A percentile compares a stretch with the other conserved stretches of the same genome.
Evolutionary conservation across 2,797 vertebrate species (phyloP).

Genomic region (Helarctos malayanus): DNA sequence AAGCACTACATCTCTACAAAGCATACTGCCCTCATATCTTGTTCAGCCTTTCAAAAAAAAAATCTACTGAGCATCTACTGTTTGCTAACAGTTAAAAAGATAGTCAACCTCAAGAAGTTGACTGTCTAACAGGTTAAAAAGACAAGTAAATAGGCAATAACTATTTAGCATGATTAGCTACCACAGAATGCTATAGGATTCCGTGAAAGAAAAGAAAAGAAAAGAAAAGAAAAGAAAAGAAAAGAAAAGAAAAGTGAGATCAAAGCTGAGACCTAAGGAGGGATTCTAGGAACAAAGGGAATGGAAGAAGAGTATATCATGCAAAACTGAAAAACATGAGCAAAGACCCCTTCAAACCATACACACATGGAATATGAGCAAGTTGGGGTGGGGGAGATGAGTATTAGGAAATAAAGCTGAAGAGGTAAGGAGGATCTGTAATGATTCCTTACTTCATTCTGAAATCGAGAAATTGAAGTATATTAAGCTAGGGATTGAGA

Average conservation of each 20-base stretch:
- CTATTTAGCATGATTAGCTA: background rate
- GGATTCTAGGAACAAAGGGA: background rate
- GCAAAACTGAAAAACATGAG: background rate
- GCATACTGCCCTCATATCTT: background rate
- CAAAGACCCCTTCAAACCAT: background rate
- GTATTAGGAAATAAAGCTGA: background rate
- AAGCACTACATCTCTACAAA: background rate
- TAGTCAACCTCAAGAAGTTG: background rate
- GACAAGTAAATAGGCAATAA: background rate
- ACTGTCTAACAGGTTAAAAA: background rate
- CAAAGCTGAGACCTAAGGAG: background rate
- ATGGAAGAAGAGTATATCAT: background rate
- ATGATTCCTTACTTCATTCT: background rate
- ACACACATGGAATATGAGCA: background rate
- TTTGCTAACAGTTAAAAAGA: background rate
- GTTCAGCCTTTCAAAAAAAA: background rate
- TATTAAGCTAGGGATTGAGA: background rate
- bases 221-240: too few species aligned
- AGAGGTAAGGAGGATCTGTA: background rate
- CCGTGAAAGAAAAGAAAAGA: too few species aligned
- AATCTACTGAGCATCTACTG: background rate
- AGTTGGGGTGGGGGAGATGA: background rate
- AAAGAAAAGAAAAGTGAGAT: background rate
- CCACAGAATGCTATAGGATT: background rate
- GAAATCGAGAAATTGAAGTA: background rate